Base-by-base conservation (phyloP, 2,113 vertebrate genomes). In the Notarius quadriscutis region DNA sequence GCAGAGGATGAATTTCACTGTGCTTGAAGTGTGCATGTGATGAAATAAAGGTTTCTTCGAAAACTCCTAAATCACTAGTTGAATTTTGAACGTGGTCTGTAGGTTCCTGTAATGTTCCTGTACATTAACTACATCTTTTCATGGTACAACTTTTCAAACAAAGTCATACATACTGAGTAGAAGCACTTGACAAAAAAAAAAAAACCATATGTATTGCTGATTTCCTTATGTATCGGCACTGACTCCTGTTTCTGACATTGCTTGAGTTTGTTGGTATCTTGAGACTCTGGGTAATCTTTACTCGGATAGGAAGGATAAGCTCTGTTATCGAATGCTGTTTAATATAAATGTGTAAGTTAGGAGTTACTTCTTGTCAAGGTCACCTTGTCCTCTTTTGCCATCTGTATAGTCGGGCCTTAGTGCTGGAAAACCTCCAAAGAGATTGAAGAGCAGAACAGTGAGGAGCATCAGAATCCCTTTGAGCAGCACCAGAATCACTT, bases 401-500 rank as follows among this genome's bases (percentile, higher is more conserved):
- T 50, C 22, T 48, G 41, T 51, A 65, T 2, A 17, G 22, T 82
- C 58, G n/a, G 22, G 11, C 6, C 11, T 22, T 27, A 41, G 65
- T 72, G 84, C n/a, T 77, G 57, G 84, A 51, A 62, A 85, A 65
- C 17, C 15, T 58, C 27, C 53, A 81, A 15, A 83, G 60, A 63
- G 11, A 18, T n/a, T 48, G 34, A 81, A 41, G 80, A 48, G 34
- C 6, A 20, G 60, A 65, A 25, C 14, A 57, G n/a, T 57, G 53
- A 53, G 15, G 50, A 57, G 1, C 79, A 41, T 41, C 41, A 41
- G 41, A 41, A 41, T 41, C 41, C 41, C 41, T 41, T 41, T 41
- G 9, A 25, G 79, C 58, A 63, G 30, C 41, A 25, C 34, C 7
- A 50, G 20, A 50, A 83, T 18, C 22, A 65, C 41, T 67, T 50